A percentile compares a stretch with the other conserved stretches of the same genome.
These are phyloP conservation scores for Tetropium fuscum DNA, from an alignment of 2,888 invertebrate genomes.

Conservation along the genomic window DNA sequence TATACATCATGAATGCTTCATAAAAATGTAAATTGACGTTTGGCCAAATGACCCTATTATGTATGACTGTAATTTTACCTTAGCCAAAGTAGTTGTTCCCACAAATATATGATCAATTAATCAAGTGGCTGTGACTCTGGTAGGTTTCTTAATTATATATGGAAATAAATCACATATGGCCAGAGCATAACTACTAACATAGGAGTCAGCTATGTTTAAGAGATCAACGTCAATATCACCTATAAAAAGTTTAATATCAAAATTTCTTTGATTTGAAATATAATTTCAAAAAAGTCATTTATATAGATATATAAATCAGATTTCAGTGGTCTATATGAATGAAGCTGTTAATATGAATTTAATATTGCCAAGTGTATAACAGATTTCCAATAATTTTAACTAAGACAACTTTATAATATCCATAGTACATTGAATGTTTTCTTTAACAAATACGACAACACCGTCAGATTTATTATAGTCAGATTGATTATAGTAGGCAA, in stretches of 20 bases:
- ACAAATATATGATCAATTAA: constrained; percentile 7
- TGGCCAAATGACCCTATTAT: too few species aligned
- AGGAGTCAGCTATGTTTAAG: not conserved
- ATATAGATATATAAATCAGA: constrained; percentile 11
- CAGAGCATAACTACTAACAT: constrained; percentile 13
- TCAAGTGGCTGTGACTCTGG: constrained; percentile 5
- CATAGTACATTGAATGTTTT: not conserved
- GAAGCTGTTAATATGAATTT: constrained; percentile 8
- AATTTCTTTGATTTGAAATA: not conserved
- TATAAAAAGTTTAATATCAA: constrained; percentile 16
- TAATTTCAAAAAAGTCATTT: constrained; percentile 6
- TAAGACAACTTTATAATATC: constrained; percentile 7
- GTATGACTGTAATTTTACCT: too few species aligned
- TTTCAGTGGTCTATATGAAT: constrained; percentile 19
- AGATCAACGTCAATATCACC: constrained; percentile 19
- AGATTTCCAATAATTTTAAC: constrained; percentile 11
- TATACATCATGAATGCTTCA: too few species aligned
- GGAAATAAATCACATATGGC: constrained; percentile 11
- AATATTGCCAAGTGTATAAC: constrained; percentile 3
- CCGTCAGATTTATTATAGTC: constrained; percentile 19
- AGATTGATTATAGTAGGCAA: constrained; percentile 12
- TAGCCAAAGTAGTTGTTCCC: too few species aligned
- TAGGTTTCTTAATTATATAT: constrained; percentile 19
- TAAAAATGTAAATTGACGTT: too few species aligned
- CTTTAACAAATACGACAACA: constrained; percentile 14